Evolutionary conservation across 2,113 vertebrate species (phyloP), one percentile per base, ranked within the genome.

Genomic region (Muntiacus muntjak): DNA sequence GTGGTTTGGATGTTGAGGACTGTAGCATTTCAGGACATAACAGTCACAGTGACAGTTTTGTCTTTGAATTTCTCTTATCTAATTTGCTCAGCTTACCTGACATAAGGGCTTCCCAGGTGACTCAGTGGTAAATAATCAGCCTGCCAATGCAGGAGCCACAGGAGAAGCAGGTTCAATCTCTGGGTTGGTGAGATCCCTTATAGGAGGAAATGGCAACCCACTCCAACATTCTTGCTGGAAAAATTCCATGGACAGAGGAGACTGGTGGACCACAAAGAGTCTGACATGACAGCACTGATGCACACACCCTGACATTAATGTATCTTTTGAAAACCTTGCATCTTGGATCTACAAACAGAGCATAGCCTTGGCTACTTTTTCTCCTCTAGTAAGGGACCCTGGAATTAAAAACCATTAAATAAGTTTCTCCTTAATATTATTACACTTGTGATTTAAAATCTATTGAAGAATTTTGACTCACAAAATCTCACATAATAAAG

Each of bases 401-500:
- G 30, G 11, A 91, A 97, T 82, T 64, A 96, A 97, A 43, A 96
- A 93, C 40, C 64, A 96, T 84, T 94, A 96, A 92, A 95, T 26
- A 67, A 92, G 43, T 89, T 96, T 97, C 26, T 64, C 21, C 19
- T 92, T 92, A 30, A 47, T 89, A 54, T 94, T 93, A 93, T 88
- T 93, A 88, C 95, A 90, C 21, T 93, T 91, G 60, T 58, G 57
- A 88, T 97, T 97, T 95, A 50, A 97, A 97, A 95, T 62, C 40
- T 90, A 85, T 67, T 78, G 64, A 97, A 85, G 6, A 87, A 78
- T 93, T 88, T 79, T 91, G 47, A 40, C 55, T 96, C 83, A 93
- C 47, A 88, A 93, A 93, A 58, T 60, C 79, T 94, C 96, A 91
- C 58, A 97, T 97, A 97, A 97, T 97, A 96, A 97, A 97, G 58